Evolutionary conservation across 2,797 vertebrate species (phyloP).

Genomic region (Taenioides sp.): DNA sequence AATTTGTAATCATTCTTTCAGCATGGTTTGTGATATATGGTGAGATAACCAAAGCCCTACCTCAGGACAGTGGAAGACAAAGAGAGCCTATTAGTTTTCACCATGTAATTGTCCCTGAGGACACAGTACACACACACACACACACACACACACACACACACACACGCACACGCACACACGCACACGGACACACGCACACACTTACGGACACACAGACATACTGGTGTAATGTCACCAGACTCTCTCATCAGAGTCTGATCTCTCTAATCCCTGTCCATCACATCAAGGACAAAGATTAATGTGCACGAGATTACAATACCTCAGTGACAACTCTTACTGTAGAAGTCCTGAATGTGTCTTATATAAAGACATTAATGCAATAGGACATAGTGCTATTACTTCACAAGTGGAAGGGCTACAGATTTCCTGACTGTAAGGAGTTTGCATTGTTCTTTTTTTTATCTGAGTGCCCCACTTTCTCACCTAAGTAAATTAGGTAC

Average conservation of each 20-base stretch:
- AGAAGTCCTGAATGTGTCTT: not conserved
- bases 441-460: not conserved
- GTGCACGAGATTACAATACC: not conserved
- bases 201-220: not conserved
- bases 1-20: not conserved
- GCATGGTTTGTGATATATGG: conserved; percentile 11
- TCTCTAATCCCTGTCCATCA: conserved; percentile 45
- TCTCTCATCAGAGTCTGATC: conserved; percentile 49
- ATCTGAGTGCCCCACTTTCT: not conserved
- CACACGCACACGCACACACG: not conserved
- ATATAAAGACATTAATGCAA: not conserved
- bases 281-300: conserved; percentile 42
- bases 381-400: too few species aligned
- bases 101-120: conserved; percentile 46
- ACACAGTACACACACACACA: conserved; percentile 11
- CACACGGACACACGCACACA: not conserved
- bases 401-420: too few species aligned
- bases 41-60: conserved; percentile 26
- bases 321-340: conserved; percentile 6
- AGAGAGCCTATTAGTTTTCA: conserved; percentile 20
- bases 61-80: conserved; percentile 9
- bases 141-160: conserved; percentile 14
- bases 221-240: conserved; percentile 41
- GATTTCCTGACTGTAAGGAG: not conserved
- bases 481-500: not conserved